A percentile compares a stretch with the other conserved stretches of the same genome.
Evolutionary conservation across 2,888 invertebrate genomes (phyloP).

Genomic region (Brachynemurus nebulosus): DNA sequence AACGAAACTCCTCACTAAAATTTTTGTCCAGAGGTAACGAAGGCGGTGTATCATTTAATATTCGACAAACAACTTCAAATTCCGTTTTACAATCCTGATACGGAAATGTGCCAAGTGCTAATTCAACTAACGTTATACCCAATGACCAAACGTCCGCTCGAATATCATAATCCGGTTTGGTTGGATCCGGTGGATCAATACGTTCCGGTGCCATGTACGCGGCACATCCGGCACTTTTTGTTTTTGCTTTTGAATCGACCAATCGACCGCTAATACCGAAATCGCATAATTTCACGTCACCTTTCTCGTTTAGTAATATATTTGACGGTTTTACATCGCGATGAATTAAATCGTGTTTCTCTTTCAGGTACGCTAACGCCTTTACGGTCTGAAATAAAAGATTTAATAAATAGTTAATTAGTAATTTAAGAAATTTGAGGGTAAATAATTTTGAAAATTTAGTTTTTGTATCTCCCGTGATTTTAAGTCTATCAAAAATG

Average conservation of each 20-base stretch:
- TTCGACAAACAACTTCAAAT: slow-evolving; percentile 91
- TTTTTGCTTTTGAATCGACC: slow-evolving; percentile 96
- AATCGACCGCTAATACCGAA: slow-evolving; percentile 97
- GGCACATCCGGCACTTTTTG: slow-evolving; percentile 94
- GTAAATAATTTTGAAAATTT: too few species aligned
- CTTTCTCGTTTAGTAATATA: slow-evolving; percentile 88
- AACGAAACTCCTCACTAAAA: slow-evolving; percentile 76
- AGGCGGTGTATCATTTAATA: slow-evolving; percentile 78
- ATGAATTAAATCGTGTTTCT: slow-evolving; percentile 92
- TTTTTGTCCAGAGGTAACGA: slow-evolving; percentile 60
- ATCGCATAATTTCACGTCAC: slow-evolving; percentile 95
- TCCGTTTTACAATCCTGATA: slow-evolving; percentile 91
- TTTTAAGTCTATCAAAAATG: too few species aligned
- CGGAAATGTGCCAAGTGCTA: slow-evolving; percentile 93
- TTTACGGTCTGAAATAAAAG: slow-evolving; percentile 63
- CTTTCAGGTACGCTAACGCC: slow-evolving; percentile 94
- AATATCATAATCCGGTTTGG: slow-evolving; percentile 93
- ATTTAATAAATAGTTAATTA: background rate
- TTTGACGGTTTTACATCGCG: slow-evolving; percentile 98
- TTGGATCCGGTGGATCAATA: slow-evolving; percentile 87
- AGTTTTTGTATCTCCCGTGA: too few species aligned
- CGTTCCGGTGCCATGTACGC: slow-evolving; percentile 99
- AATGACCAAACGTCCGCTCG: slow-evolving; percentile 99
- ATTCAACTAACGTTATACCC: slow-evolving; percentile 89
- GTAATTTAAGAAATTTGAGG: too few species aligned